Evolutionary conservation across 2,113 vertebrate genomes (phyloP).

Genomic region (Rynchops niger): DNA sequence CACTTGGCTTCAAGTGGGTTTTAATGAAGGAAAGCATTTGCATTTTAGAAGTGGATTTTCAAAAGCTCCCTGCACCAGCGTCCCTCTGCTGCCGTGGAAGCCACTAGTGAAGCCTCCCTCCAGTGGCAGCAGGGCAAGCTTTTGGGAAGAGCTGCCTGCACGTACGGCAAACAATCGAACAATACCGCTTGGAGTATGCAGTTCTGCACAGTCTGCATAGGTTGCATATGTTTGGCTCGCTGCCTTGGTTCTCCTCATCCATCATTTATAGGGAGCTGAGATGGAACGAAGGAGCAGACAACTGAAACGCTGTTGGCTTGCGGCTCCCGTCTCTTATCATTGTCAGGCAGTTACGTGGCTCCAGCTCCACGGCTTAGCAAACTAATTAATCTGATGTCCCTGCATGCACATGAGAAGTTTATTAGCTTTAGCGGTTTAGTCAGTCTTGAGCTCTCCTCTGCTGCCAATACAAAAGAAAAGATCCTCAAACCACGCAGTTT

Average conservation of each 20-base stretch:
- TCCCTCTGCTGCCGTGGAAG: not conserved
- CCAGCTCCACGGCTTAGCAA: not conserved
- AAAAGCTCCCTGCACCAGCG: not conserved
- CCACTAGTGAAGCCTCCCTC: not conserved
- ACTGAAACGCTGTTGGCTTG: not conserved
- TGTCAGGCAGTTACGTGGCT: not conserved
- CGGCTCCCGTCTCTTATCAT: not conserved
- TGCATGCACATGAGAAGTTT: not conserved
- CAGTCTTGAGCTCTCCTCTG: not conserved
- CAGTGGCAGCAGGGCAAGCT: not conserved
- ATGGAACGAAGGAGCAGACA: not conserved
- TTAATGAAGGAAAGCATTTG: not conserved
- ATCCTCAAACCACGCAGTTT: not conserved
- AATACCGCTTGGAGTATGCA: not conserved
- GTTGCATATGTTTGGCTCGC: not conserved
- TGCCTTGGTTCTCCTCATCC: conserved; percentile 25
- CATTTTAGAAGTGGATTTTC: conserved; percentile 20
- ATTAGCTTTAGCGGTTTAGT: conserved; percentile 24
- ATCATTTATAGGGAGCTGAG: not conserved
- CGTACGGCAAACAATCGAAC: accelerated
- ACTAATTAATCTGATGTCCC: conserved; percentile 4
- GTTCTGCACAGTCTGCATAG: not conserved
- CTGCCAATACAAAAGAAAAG: conserved; percentile 15
- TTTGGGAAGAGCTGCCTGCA: not conserved
- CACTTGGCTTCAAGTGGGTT: not conserved